Evolutionary conservation across 2,113 vertebrate species (phyloP).

Genomic region (Pygoscelis adeliae): DNA sequence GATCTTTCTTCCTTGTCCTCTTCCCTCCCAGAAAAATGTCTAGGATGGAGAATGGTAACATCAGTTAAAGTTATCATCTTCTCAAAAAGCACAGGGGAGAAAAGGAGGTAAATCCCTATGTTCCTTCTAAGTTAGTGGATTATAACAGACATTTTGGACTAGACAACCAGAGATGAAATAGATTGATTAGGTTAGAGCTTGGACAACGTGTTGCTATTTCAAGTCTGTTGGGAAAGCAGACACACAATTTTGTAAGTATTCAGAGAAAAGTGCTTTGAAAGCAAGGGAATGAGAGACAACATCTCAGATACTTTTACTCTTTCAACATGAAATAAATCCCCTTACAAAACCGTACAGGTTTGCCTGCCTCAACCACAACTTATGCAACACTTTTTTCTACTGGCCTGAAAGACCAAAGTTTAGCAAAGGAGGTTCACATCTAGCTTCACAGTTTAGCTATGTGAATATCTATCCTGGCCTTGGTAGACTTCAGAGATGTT

Average conservation of each 20-base stretch:
- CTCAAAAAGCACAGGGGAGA: not conserved
- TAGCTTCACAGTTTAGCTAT: not conserved
- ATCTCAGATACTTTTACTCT: not conserved
- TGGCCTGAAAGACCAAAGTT: not conserved
- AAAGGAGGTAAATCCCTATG: not conserved
- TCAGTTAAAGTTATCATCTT: not conserved
- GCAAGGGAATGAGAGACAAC: not conserved
- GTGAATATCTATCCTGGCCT: not conserved
- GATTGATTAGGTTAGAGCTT: not conserved
- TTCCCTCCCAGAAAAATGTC: not conserved
- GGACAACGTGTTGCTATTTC: fast-evolving
- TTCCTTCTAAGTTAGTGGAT: not conserved
- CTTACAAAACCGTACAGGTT: not conserved
- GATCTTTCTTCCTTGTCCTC: not conserved
- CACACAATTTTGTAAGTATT: not conserved
- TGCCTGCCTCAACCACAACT: not conserved
- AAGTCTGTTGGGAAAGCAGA: not conserved
- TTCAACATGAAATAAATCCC: not conserved
- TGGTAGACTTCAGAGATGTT: not conserved
- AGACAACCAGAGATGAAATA: not conserved
- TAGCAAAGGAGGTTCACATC: not conserved
- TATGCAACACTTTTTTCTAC: not conserved
- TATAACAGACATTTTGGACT: not conserved
- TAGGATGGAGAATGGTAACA: not conserved
- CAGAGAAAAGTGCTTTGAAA: not conserved